Evolutionary conservation across 2,888 invertebrate genomes (phyloP), one percentile per base, ranked within the genome.

Genomic region (Drosophila atripex): DNA sequence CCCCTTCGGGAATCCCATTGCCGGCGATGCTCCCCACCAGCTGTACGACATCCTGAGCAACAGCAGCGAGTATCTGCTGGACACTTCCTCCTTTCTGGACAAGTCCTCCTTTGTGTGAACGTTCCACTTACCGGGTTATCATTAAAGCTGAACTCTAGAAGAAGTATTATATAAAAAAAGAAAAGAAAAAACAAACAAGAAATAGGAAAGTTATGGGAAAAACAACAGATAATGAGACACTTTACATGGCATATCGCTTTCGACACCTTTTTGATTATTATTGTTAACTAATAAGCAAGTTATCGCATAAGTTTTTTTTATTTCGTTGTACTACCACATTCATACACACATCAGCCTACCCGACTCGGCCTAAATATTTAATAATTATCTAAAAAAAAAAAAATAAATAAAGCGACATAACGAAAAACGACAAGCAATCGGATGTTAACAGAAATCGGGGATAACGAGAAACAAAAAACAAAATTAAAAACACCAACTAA

Each of bases 1-100:
- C 68, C 92, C 92, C 6, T 92, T 92, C 70, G 91, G 91, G 59
- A 84, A 69, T 54, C 83, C 88, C 47, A 85, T 90, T 68, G 90
- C 90, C 47, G 86, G 85, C 18, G 88, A 91, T 57, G 88, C 90
- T 45, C 90, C 90, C 50, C 85, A 89, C 41, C 91, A 91, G 70
- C 80, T 92, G 16, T 90, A 89, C 66, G 91, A 92, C 65, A 91
- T 92, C 47, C 75, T 92, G 47, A 91, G 90, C 49, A 86, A 88
- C 71, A 91, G 91, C 75, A 90, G 88, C 65, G 91, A 92, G 57
- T 65, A 90, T 41, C 76, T 91, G 35, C 82, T 89, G 58, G 90
- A 90, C 46, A 91, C 91, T 4, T 90, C 91, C 3, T 91, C 91
- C 14, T 89, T 92, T 49, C 87, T 91, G 89, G 92, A 92, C 70